phyloP scores from a whole-genome alignment of 2,888 invertebrate genomes.

The Globia sparganii region DNA sequence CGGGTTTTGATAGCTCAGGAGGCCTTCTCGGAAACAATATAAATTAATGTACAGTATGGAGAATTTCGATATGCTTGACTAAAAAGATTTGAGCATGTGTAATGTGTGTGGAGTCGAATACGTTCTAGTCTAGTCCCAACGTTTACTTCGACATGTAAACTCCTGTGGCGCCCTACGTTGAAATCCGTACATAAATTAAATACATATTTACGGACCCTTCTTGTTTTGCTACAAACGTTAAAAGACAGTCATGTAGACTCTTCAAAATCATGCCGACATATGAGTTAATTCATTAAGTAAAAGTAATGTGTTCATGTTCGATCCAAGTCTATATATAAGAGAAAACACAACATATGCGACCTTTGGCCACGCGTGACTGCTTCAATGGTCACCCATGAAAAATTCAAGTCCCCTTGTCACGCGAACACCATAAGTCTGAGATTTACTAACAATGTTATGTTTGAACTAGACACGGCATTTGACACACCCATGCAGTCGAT shows the following conservation, averaged over 20 bases:
- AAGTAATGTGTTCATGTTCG: slow-evolving; percentile 16
- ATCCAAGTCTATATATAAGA: slow-evolving; percentile 45
- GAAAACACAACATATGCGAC: slow-evolving; percentile 65
- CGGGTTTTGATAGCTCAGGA: background rate
- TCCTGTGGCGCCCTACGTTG: background rate
- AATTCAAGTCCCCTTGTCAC: slow-evolving; percentile 73
- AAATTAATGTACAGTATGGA: background rate
- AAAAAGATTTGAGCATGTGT: background rate
- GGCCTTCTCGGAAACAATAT: background rate
- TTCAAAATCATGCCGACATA: background rate
- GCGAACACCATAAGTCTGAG: slow-evolving; percentile 62
- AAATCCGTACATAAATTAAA: background rate
- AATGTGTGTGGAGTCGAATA: background rate
- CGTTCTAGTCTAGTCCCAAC: background rate
- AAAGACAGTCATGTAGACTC: background rate
- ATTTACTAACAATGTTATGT: slow-evolving; percentile 46
- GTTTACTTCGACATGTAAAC: background rate
- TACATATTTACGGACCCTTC: background rate
- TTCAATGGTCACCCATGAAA: slow-evolving; percentile 70
- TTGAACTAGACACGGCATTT: slow-evolving; percentile 46
- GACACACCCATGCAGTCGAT: slow-evolving; percentile 12
- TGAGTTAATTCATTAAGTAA: slow-evolving; percentile 18
- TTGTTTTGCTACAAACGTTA: background rate
- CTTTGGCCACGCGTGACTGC: slow-evolving; percentile 71
- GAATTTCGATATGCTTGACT: background rate